Evolutionary conservation across 2,797 vertebrate species (phyloP), one percentile per base, ranked within the genome.

Genomic region (Parauchenoglanis ngamensis): DNA sequence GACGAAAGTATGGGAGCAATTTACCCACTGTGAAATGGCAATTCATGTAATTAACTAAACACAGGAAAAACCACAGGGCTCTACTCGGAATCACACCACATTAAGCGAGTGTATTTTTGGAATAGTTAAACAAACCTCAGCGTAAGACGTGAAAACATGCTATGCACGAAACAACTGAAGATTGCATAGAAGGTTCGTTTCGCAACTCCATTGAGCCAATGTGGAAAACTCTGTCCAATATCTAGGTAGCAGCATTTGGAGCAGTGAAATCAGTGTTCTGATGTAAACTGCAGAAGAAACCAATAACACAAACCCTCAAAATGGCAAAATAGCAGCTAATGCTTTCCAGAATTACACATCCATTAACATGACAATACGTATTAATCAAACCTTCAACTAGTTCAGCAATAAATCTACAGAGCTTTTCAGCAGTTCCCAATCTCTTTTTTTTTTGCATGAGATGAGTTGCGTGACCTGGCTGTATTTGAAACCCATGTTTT

Each of bases 41-140:
- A 65, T 65, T 85, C 56, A 44, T 35, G 23, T 85, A 72, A 88
- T 88, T 52, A 84, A n/a, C 10, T 65, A 85, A 87, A 61, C 7
- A 79, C 61, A 79, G 40, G 40, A 72, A 40, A 63, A 88, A 72
- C 65, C 54, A 72, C 63, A 85, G 75, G 23, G 52, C n/a, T 67
- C 83, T 72, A 40, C 7, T 79, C 52, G 21, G 86, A 70, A 84
- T 61, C 75, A 54, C 75, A 61, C 56, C 46, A 73, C 44, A 70
- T 85, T 70, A 13, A 52, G 46, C 56, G 54, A 28, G 46, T 54
- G 1, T 21, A 72, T 76, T 59, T 75, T 46, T 76, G 67, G 67
- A 76, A 65, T 6, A 40, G 57, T 44, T 77, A 21, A 84, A 87
- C 21, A 10, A 67, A 52, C 49, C 28, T 63, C 25, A n/a, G 13